phyloP scores from a whole-genome alignment of 2,888 invertebrate species.

The Drosophila nr. perissopoda region DNA sequence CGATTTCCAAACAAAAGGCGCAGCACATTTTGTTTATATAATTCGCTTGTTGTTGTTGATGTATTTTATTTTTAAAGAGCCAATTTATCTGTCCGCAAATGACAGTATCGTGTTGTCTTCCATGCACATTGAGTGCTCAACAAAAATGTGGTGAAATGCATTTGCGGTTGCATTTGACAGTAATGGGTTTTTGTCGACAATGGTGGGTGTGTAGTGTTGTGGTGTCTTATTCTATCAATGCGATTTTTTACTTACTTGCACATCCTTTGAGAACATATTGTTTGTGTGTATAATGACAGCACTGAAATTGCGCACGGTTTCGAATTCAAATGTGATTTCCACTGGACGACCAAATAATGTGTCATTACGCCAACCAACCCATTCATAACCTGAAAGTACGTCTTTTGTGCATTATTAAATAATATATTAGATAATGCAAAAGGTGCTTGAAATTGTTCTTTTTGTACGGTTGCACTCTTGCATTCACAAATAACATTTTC shows the following conservation, averaged over 20 bases:
- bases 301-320: slow-evolving; percentile 90
- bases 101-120: slow-evolving; percentile 38
- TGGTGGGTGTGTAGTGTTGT: neutral
- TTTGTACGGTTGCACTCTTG: neutral
- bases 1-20: slow-evolving; percentile 67
- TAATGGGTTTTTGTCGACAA: slow-evolving; percentile 1
- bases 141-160: slow-evolving; percentile 56
- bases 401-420: neutral
- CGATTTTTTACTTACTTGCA: slow-evolving; percentile 86
- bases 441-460: neutral
- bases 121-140: slow-evolving; percentile 26
- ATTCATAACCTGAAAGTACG: slow-evolving; percentile 88
- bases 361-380: slow-evolving; percentile 93
- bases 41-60: slow-evolving; percentile 37
- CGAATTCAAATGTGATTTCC: slow-evolving; percentile 92
- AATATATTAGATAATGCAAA: neutral
- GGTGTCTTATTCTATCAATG: neutral
- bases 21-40: slow-evolving; percentile 58
- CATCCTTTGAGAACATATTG: slow-evolving; percentile 91
- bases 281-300: slow-evolving; percentile 90
- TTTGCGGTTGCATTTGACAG: slow-evolving; percentile 30
- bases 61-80: slow-evolving; percentile 50
- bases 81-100: slow-evolving; percentile 46
- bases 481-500: neutral
- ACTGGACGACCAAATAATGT: slow-evolving; percentile 88